These are phyloP conservation scores for Brachyptera putata DNA, from an alignment of 2,888 invertebrate species.

Conservation along the genomic window DNA sequence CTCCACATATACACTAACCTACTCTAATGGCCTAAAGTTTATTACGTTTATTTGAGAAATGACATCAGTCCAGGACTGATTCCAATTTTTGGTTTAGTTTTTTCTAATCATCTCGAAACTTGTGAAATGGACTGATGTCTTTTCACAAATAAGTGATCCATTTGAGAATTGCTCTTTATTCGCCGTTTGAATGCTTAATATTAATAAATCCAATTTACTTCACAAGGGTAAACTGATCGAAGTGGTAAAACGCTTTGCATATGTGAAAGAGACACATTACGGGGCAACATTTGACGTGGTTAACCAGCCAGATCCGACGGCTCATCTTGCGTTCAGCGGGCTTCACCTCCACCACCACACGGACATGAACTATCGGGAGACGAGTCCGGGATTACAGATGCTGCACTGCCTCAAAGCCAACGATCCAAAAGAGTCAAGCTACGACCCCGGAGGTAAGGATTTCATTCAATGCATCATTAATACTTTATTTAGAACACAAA, in stretches of 20 bases:
- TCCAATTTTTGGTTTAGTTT: too few species aligned
- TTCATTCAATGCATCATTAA: background rate
- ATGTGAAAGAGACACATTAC: slow-evolving; percentile 42
- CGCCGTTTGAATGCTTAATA: too few species aligned
- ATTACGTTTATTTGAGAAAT: too few species aligned
- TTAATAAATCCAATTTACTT: too few species aligned
- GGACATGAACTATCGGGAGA: slow-evolving; percentile 43
- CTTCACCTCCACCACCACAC: slow-evolving; percentile 40
- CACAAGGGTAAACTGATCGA: slow-evolving; percentile 39
- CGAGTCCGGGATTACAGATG: slow-evolving; percentile 42
- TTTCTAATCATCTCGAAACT: too few species aligned
- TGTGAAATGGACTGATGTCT: too few species aligned
- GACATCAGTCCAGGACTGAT: too few species aligned
- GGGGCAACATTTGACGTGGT: slow-evolving; percentile 41
- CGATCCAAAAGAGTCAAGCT: slow-evolving; percentile 28
- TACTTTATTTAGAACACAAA: background rate
- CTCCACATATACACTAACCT: too few species aligned
- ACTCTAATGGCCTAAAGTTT: too few species aligned
- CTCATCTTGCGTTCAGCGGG: slow-evolving; percentile 40
- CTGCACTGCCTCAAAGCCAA: slow-evolving; percentile 40
- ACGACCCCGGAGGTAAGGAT: slow-evolving; percentile 36
- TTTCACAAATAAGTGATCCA: too few species aligned
- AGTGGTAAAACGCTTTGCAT: slow-evolving; percentile 40
- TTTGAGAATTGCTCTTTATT: too few species aligned
- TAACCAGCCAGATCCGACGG: slow-evolving; percentile 39